A percentile compares a stretch with the other conserved stretches of the same genome.
phyloP scores from a whole-genome alignment of 2,113 vertebrate species.

The Mirza zaza region DNA sequence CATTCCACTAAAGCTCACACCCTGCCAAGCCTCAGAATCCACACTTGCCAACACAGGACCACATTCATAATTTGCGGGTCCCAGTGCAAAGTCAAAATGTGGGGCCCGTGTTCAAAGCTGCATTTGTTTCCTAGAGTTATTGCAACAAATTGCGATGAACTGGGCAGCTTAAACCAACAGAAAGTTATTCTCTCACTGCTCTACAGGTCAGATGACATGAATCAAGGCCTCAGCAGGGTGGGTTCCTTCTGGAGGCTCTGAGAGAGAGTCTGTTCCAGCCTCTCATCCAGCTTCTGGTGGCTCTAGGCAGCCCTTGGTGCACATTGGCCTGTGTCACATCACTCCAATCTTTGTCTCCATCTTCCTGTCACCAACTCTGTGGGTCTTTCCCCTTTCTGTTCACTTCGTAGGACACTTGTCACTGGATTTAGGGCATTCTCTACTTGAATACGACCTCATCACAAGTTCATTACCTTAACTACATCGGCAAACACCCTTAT shows the following conservation, averaged over 20 bases:
- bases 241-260: not conserved
- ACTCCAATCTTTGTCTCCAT: not conserved
- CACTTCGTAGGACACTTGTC: not conserved
- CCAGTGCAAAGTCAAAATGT: not conserved
- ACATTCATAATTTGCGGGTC: not conserved
- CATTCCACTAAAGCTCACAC: not conserved
- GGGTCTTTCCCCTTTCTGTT: not conserved
- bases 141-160: not conserved
- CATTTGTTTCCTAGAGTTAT: not conserved
- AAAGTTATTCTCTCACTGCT: not conserved
- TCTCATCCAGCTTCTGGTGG: not conserved
- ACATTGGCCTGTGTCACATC: not conserved
- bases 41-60: not conserved
- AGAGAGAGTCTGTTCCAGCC: not conserved
- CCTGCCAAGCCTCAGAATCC: not conserved
- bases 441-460: not conserved
- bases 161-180: not conserved
- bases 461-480: not conserved
- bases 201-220: not conserved
- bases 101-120: not conserved
- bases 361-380: not conserved
- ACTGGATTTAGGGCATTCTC: not conserved
- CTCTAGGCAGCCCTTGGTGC: not conserved
- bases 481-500: not conserved
- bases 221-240: not conserved